Evolutionary conservation across 2,888 invertebrate species (phyloP).

Genomic region (Brenthis daphne): DNA sequence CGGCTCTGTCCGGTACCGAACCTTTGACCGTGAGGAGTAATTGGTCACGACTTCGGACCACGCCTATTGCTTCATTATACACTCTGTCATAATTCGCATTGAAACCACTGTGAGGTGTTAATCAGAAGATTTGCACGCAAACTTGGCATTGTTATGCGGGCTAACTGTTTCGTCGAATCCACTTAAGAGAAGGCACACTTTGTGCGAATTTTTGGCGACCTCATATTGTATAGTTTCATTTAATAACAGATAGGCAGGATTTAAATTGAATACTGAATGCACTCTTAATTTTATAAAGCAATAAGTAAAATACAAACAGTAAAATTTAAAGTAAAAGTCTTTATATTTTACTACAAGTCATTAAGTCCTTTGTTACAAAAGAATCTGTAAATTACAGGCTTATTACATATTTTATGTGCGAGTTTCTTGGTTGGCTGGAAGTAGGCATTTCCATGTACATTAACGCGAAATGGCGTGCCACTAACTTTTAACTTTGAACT

Average conservation of each 20-base stretch:
- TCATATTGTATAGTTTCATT: neutral
- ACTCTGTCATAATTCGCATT: constrained; percentile 28
- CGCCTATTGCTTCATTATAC: constrained; percentile 31
- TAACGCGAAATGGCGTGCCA: constrained; percentile 21
- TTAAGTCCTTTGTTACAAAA: too few relatives aligned
- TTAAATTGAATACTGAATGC: too few relatives aligned
- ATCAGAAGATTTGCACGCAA: constrained; percentile 31
- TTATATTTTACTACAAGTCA: too few relatives aligned
- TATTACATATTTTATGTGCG: too few relatives aligned
- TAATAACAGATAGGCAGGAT: too few relatives aligned
- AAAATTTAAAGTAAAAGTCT: too few relatives aligned
- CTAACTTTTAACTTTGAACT: constrained; percentile 26
- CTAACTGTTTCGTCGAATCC: constrained; percentile 29
- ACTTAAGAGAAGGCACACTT: neutral
- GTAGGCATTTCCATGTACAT: constrained; percentile 5
- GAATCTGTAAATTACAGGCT: too few relatives aligned
- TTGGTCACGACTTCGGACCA: constrained; percentile 23
- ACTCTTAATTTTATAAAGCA: too few relatives aligned
- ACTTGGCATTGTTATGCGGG: constrained; percentile 16
- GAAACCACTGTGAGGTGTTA: constrained; percentile 32
- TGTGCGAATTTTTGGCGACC: neutral
- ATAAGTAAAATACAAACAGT: too few relatives aligned
- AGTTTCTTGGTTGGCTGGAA: neutral
- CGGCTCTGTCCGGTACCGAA: constrained; percentile 13
- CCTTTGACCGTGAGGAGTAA: constrained; percentile 21